Evolutionary conservation across 2,113 vertebrate species (phyloP).

Genomic region (Cochlearius cochlearius): DNA sequence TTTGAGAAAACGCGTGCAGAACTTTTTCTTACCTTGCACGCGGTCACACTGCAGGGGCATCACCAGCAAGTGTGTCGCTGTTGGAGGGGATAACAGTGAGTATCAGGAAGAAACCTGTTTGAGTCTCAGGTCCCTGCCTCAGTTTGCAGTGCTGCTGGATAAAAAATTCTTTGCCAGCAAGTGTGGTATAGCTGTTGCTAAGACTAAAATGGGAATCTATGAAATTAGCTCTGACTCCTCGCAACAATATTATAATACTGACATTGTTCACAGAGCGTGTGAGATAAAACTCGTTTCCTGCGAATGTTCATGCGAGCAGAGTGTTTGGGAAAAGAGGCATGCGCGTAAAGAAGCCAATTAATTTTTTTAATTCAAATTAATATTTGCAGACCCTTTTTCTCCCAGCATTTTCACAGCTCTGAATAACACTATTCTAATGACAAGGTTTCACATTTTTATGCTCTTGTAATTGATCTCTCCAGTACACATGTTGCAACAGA

Average conservation of each 20-base stretch:
- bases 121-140: background rate
- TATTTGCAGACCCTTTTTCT: background rate
- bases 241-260: background rate
- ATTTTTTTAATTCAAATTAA: background rate
- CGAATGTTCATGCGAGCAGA: background rate
- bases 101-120: background rate
- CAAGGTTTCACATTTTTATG: constrained; percentile 39
- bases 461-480: constrained; percentile 38
- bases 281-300: background rate
- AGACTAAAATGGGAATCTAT: background rate
- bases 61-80: rapidly evolving
- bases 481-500: background rate
- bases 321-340: background rate
- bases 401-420: background rate
- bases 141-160: background rate
- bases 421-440: background rate
- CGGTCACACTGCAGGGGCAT: background rate
- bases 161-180: background rate
- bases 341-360: background rate
- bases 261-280: background rate
- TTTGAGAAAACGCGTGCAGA: background rate
- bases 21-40: background rate
- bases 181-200: background rate
- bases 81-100: background rate
- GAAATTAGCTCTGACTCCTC: background rate